Percentiles rank a stretch among this genome's conserved stretches.
Conservation (phyloP, 1,140 invertebrate species). For the Euwallacea similis region DNA sequence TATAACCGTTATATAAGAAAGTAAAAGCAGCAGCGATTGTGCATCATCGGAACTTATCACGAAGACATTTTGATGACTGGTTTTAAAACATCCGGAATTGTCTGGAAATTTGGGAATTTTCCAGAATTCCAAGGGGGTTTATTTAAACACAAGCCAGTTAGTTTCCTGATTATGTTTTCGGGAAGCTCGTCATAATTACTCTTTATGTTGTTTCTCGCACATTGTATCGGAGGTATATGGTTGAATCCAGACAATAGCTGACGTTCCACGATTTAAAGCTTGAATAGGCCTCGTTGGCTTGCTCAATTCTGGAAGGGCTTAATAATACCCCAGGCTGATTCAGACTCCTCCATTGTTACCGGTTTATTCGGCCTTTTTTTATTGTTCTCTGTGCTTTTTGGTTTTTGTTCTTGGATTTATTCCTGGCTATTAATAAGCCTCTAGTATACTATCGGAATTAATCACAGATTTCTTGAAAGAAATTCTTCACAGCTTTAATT, state of each 20-base stretch:
- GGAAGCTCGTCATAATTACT: neutral
- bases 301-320: conserved; percentile 2
- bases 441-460: too few species aligned
- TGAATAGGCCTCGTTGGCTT: conserved; percentile 4
- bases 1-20: conserved; percentile 4
- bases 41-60: neutral
- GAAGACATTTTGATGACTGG: too few species aligned
- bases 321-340: neutral
- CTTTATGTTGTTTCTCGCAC: neutral
- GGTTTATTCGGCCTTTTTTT: too few species aligned
- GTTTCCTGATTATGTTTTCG: too few species aligned
- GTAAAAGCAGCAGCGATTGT: neutral
- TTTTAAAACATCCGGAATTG: too few species aligned
- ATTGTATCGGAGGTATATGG: neutral
- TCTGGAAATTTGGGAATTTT: too few species aligned
- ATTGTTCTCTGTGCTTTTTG: neutral
- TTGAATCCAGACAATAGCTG: neutral
- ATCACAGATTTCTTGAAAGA: too few species aligned
- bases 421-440: neutral
- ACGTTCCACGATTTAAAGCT: neutral
- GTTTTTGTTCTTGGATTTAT: neutral
- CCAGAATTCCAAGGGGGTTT: too few species aligned
- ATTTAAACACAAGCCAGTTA: too few species aligned
- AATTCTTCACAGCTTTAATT: neutral
- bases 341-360: neutral